Evolutionary conservation across 1,140 invertebrate species (phyloP).

Genomic region (Drosophila bocki): DNA sequence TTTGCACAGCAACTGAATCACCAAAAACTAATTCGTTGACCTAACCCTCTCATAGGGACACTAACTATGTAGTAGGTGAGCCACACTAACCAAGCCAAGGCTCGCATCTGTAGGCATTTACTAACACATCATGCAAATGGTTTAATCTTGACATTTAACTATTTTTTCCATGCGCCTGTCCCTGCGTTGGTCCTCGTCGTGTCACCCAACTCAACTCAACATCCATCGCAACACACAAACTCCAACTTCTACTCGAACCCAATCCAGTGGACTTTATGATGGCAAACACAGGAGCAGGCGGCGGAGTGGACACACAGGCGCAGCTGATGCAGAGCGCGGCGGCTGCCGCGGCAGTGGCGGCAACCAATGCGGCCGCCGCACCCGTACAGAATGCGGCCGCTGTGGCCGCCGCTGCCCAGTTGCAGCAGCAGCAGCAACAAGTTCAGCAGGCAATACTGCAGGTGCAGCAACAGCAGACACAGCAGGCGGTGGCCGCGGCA

Average conservation of each 20-base stretch:
- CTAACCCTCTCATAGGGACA: neutral
- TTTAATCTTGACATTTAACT: constrained; percentile 81
- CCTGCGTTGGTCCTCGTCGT: constrained; percentile 58
- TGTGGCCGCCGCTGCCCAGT: constrained; percentile 89
- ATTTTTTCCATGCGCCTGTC: constrained; percentile 66
- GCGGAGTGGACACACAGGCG: constrained; percentile 86
- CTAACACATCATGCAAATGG: constrained; percentile 74
- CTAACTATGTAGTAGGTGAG: neutral
- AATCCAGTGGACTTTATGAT: constrained; percentile 83
- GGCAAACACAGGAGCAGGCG: constrained; percentile 86
- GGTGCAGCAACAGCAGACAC: constrained; percentile 84
- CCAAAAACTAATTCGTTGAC: neutral
- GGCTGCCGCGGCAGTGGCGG: constrained; percentile 71
- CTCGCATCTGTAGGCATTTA: constrained; percentile 1
- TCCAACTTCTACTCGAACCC: constrained; percentile 26
- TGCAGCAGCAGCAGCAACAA: constrained; percentile 84
- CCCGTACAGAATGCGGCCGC: constrained; percentile 88
- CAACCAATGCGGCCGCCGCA: constrained; percentile 88
- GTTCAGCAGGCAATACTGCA: constrained; percentile 84
- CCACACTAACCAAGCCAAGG: constrained; percentile 1
- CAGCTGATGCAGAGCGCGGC: constrained; percentile 89
- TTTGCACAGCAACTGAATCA: neutral
- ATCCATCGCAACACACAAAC: constrained; percentile 25
- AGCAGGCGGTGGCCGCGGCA: constrained; percentile 90
- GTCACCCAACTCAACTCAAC: constrained; percentile 38